These are phyloP conservation scores for Eucera pruinosa DNA, from an alignment of 2,888 invertebrate genomes.

Conservation along the genomic window DNA sequence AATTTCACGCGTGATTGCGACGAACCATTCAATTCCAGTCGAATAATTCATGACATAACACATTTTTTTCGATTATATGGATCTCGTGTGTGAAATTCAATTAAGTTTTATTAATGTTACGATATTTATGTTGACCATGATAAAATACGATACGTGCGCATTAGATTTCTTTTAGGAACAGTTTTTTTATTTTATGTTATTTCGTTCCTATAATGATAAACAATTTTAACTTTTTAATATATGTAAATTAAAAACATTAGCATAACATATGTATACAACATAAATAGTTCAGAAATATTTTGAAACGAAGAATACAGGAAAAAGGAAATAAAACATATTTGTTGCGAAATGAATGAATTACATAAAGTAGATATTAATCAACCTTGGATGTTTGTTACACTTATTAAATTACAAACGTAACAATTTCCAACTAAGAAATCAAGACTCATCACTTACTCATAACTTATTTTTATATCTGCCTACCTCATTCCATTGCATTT, in stretches of 20 bases:
- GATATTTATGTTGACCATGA: not conserved
- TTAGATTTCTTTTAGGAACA: not conserved
- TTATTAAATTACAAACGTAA: not conserved
- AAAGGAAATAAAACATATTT: not conserved
- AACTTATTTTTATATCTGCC: not conserved
- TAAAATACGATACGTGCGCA: not conserved
- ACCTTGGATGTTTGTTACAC: not conserved
- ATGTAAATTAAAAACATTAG: too few species aligned
- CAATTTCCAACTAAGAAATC: not conserved
- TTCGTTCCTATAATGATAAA: not conserved
- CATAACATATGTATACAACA: too few species aligned
- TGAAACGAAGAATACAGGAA: too few species aligned
- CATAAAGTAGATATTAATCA: not conserved
- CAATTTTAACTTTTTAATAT: too few species aligned
- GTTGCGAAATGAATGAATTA: too few species aligned
- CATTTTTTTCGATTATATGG: not conserved
- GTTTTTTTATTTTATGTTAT: too few species aligned
- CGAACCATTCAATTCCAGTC: not conserved
- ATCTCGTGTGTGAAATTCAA: not conserved
- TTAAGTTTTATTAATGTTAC: not conserved
- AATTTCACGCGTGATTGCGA: conserved; percentile 9
- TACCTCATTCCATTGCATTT: too few species aligned
- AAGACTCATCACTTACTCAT: not conserved
- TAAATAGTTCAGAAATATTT: not conserved
- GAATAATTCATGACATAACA: not conserved